Base-by-base conservation (phyloP, 2,797 vertebrate species). In the Sylvilagus floridanus region DNA sequence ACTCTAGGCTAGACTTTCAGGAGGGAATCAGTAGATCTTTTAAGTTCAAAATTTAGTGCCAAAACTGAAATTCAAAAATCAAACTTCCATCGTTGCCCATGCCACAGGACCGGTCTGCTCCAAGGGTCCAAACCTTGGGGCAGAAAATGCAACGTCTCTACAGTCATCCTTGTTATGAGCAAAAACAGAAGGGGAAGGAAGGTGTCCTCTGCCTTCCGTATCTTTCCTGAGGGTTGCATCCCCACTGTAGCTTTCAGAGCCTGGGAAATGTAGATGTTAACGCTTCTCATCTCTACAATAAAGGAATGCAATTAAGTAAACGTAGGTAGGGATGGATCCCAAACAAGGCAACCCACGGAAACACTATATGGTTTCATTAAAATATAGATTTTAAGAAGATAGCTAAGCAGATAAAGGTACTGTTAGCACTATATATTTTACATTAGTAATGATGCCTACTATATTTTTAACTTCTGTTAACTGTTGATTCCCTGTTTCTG, bases 401-500 rank as follows among this genome's bases (percentile, higher is more conserved):
- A 68, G 30, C 24, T 90, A 24, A 86, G 24, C 81, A 84, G 63
- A 26, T 65, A 72, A 72, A 93, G n/a, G 13, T 71, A 71, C 28
- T 52, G 30, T 76, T 79, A 76, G 5, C 42, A 22, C 73, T 89
- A 16, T 79, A 35, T 13, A 85, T 24, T 79, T 69, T 84, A 57
- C 60, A 9, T 79, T 85, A 54, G 12, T 85, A 85, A 79, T 47
- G 3, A 84, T 71, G 30, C 4, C 1, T 50, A 69, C 42, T 71
- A 5, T 60, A 24, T 73, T 94, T 47, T 6, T 84, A 28, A 85
- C 85, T 93, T 76, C 6, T n/a, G 26, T 76, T 68, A 84, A 37
- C 16, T 76, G 24, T 77, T 93, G 28, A 83, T 89, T 84, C 52
- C 63, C 69, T 93, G 75, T 26, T 73, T 24, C 71, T n/a, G n/a